Evolutionary conservation across 2,113 vertebrate species (phyloP).

Genomic region (Narcine bancroftii): DNA sequence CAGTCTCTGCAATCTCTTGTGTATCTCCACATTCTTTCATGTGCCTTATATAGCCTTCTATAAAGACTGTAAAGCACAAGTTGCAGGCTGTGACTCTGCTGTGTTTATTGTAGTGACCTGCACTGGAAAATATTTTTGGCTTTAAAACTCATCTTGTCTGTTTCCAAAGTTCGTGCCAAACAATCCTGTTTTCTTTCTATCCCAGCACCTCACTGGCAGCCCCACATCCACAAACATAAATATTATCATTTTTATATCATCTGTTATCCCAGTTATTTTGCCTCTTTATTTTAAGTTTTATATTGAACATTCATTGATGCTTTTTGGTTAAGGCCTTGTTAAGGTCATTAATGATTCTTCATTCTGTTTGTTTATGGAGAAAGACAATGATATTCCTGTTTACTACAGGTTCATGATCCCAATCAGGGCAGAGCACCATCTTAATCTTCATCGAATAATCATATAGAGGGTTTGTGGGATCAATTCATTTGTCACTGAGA

Average conservation of each 20-base stretch:
- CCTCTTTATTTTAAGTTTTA: too few relatives aligned
- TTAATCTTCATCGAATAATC: too few relatives aligned
- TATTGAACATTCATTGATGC: too few relatives aligned
- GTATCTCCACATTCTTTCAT: background rate
- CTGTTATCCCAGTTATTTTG: background rate
- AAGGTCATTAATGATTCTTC: too few relatives aligned
- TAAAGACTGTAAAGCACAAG: background rate
- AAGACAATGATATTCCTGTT: too few relatives aligned
- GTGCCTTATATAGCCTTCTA: background rate
- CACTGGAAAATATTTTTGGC: background rate
- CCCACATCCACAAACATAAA: background rate
- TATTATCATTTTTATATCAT: background rate
- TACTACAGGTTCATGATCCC: too few relatives aligned
- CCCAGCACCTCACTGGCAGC: background rate
- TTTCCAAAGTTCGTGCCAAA: background rate
- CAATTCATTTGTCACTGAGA: too few relatives aligned
- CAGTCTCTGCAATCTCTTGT: too few relatives aligned
- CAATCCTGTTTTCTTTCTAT: background rate
- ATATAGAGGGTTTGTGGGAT: too few relatives aligned
- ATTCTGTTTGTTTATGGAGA: too few relatives aligned
- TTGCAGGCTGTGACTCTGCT: background rate
- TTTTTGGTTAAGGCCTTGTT: too few relatives aligned
- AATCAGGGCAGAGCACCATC: too few relatives aligned
- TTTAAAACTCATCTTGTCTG: background rate
- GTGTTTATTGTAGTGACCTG: background rate